A percentile compares a stretch with the other conserved stretches of the same genome.
phyloP scores from a whole-genome alignment of 2,888 invertebrate genomes.

The Acronicta aceris region DNA sequence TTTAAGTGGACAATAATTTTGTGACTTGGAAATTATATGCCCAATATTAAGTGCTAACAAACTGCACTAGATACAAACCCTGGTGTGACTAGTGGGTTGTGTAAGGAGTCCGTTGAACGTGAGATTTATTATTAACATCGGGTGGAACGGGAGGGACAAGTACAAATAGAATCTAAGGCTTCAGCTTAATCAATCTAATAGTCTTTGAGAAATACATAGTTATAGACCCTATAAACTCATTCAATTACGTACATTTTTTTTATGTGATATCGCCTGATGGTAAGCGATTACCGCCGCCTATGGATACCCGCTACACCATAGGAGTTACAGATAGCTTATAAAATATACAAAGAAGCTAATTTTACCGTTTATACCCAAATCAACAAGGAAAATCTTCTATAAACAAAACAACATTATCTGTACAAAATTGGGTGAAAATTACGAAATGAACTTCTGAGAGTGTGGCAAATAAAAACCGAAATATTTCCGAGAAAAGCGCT shows the following conservation, averaged over 20 bases:
- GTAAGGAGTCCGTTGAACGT: conserved; percentile 21
- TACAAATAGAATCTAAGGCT: too few relatives aligned
- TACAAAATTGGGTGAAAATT: conserved; percentile 31
- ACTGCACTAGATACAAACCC: conserved; percentile 44
- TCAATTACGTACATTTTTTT: too few relatives aligned
- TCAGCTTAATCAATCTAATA: too few relatives aligned
- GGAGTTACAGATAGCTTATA: conserved; percentile 5
- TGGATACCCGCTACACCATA: too few relatives aligned
- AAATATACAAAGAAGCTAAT: conserved; percentile 10
- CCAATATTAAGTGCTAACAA: conserved; percentile 30
- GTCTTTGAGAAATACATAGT: too few relatives aligned
- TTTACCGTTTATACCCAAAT: conserved; percentile 19
- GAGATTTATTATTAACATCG: too few relatives aligned
- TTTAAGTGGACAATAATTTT: conserved; percentile 4
- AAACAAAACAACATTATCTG: conserved; percentile 24
- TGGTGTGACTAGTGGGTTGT: conserved; percentile 10
- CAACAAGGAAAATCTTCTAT: conserved; percentile 13
- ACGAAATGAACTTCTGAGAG: conserved; percentile 10
- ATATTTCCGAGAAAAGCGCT: conserved; percentile 13
- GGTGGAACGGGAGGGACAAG: not conserved
- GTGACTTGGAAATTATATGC: conserved; percentile 35
- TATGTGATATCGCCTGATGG: too few relatives aligned
- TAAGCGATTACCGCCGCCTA: too few relatives aligned
- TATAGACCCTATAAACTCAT: too few relatives aligned
- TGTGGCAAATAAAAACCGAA: conserved; percentile 33